A percentile compares a stretch with the other conserved stretches of the same genome.
Evolutionary conservation across 2,113 vertebrate genomes (phyloP).

Genomic region (Clinocottus analis): DNA sequence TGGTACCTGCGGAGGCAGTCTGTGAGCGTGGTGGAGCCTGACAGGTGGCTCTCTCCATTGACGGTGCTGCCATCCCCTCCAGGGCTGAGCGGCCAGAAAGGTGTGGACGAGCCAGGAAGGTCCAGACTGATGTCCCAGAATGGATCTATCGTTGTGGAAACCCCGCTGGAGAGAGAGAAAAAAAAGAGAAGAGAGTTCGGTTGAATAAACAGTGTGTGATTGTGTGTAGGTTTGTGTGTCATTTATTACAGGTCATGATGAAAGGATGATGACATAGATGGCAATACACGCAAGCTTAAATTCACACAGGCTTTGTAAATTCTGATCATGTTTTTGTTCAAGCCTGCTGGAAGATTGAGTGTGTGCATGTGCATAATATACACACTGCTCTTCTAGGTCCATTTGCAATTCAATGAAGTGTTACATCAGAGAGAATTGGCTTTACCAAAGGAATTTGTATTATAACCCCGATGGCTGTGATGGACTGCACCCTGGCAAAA

Average conservation of each 20-base stretch:
- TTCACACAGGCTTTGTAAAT: constrained; percentile 20
- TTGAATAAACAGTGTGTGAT: constrained; percentile 11
- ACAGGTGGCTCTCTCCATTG: constrained; percentile 94
- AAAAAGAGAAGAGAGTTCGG: background rate
- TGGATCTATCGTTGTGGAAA: constrained; percentile 98
- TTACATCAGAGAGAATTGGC: constrained; percentile 57
- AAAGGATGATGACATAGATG: constrained; percentile 63
- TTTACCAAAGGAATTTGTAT: constrained; percentile 52
- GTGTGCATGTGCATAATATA: constrained; percentile 38
- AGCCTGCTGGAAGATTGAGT: constrained; percentile 32
- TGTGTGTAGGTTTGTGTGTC: constrained; percentile 24
- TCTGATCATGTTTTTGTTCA: constrained; percentile 46
- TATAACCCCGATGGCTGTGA: constrained; percentile 16
- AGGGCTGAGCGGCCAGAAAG: constrained; percentile 98
- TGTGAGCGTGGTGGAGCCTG: constrained; percentile 95
- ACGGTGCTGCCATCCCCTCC: constrained; percentile 93
- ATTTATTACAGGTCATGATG: constrained; percentile 40
- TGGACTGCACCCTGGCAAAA: constrained; percentile 27
- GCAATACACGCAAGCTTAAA: constrained; percentile 40
- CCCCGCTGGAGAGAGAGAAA: constrained; percentile 84
- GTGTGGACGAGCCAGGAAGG: constrained; percentile 96
- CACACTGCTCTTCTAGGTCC: constrained; percentile 16
- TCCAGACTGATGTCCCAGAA: constrained; percentile 99
- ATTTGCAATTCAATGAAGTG: constrained; percentile 70
- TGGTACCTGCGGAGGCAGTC: constrained; percentile 97